A percentile compares a stretch with the other conserved stretches of the same genome.
Conservation (phyloP, 2,888 invertebrate species). For the Sarcophaga rosellei region DNA sequence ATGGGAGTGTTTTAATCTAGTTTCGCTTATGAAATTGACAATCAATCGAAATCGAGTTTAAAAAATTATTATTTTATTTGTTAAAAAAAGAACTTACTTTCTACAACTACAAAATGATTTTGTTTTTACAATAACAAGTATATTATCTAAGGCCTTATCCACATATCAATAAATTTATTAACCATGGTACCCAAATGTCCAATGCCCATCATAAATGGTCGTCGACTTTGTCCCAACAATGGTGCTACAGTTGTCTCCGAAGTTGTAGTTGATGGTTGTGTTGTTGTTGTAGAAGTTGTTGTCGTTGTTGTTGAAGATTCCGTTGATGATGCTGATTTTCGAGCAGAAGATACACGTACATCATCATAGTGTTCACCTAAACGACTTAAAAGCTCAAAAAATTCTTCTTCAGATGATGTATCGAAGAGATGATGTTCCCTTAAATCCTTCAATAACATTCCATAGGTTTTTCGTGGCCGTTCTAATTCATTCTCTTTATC, state of each 20-base stretch:
- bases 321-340: neutral
- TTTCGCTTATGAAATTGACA: no score
- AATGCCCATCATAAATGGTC: neutral
- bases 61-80: no score
- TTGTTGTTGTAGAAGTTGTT: neutral
- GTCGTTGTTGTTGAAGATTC: neutral
- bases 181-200: constrained; percentile 22
- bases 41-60: no score
- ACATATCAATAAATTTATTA: constrained; percentile 31
- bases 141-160: neutral
- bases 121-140: no score
- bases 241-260: neutral
- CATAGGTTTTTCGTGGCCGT: constrained; percentile 19
- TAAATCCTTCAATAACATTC: constrained; percentile 40
- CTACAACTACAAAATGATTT: no score
- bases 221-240: neutral
- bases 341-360: neutral
- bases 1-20: no score
- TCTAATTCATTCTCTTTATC: constrained; percentile 61
- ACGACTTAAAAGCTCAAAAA: neutral
- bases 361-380: neutral
- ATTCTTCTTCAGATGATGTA: constrained; percentile 27
- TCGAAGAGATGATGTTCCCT: neutral
- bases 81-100: no score
- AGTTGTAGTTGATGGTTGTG: neutral